Percentiles rank a stretch among this genome's conserved stretches.
Conservation (phyloP, 2,888 invertebrate species). For the Cryptocheilus praepositus region DNA sequence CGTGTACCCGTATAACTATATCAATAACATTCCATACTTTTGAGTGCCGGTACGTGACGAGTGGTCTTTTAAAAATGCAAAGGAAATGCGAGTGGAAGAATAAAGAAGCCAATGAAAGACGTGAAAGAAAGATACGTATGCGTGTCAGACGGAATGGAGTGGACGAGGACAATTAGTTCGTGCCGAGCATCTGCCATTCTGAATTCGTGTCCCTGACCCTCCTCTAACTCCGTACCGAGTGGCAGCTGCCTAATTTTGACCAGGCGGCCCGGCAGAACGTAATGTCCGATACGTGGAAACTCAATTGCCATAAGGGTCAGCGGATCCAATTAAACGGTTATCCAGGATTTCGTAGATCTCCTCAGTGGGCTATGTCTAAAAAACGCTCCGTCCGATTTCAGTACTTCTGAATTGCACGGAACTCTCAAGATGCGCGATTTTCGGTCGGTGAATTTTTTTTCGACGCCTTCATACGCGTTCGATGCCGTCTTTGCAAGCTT, state of each 20-base stretch:
- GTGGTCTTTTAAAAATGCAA: too few relatives aligned
- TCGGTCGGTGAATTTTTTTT: too few relatives aligned
- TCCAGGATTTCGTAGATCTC: conserved; percentile 26
- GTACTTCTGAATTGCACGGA: too few relatives aligned
- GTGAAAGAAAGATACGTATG: neutral
- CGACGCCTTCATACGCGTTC: too few relatives aligned
- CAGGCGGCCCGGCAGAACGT: conserved; percentile 16
- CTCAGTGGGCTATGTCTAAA: neutral
- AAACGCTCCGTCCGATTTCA: conserved; percentile 10
- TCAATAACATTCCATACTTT: too few relatives aligned
- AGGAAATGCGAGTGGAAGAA: too few relatives aligned
- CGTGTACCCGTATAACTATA: too few relatives aligned
- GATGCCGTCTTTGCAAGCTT: too few relatives aligned
- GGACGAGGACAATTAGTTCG: conserved; percentile 33
- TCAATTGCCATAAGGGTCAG: conserved; percentile 25
- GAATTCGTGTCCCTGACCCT: conserved; percentile 40
- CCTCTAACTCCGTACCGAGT: conserved; percentile 7
- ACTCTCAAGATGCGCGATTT: too few relatives aligned
- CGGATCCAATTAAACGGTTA: conserved; percentile 21
- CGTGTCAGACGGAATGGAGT: conserved; percentile 18
- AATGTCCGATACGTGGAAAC: conserved; percentile 35
- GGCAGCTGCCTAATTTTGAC: conserved; percentile 41
- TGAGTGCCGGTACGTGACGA: too few relatives aligned
- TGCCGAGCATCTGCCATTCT: conserved; percentile 34
- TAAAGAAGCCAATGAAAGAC: too few relatives aligned